A percentile compares a stretch with the other conserved stretches of the same genome.
Conservation (phyloP, 2,888 invertebrate genomes). For the Mechanitis mazaeus region DNA sequence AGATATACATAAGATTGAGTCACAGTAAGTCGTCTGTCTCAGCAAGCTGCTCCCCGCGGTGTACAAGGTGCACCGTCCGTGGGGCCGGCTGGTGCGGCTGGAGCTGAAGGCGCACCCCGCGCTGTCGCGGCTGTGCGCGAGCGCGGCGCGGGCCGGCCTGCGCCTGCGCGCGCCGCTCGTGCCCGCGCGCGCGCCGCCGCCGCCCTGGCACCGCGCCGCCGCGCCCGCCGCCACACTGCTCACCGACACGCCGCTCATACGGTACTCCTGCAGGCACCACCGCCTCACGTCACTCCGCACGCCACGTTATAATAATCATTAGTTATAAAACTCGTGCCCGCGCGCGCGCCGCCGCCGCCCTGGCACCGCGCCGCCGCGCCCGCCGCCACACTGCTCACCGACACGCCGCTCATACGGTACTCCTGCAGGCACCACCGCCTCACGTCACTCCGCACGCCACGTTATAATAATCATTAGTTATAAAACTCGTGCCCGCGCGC, state of each 20-base stretch:
- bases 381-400: constrained; percentile 85
- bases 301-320: no score
- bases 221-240: constrained; percentile 83
- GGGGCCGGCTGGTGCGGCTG: constrained; percentile 79
- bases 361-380: constrained; percentile 78
- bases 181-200: constrained; percentile 89
- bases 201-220: constrained; percentile 84
- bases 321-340: constrained; percentile 77
- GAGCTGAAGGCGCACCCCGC: constrained; percentile 91
- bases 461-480: no score
- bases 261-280: constrained; percentile 26
- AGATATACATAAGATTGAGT: no score
- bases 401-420: constrained; percentile 55
- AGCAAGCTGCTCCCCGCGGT: constrained; percentile 85
- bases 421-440: neutral
- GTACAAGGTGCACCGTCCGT: constrained; percentile 85
- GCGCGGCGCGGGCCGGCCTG: constrained; percentile 81
- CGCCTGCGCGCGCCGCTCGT: constrained; percentile 83
- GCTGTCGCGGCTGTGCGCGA: constrained; percentile 80
- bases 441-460: no score
- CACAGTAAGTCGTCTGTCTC: neutral
- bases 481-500: constrained; percentile 80
- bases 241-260: constrained; percentile 64
- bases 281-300: no score
- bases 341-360: constrained; percentile 89